Percentiles rank a stretch among this genome's conserved stretches.
Evolutionary conservation across 2,888 invertebrate genomes (phyloP).

Genomic region (Gastrophysa polygoni): DNA sequence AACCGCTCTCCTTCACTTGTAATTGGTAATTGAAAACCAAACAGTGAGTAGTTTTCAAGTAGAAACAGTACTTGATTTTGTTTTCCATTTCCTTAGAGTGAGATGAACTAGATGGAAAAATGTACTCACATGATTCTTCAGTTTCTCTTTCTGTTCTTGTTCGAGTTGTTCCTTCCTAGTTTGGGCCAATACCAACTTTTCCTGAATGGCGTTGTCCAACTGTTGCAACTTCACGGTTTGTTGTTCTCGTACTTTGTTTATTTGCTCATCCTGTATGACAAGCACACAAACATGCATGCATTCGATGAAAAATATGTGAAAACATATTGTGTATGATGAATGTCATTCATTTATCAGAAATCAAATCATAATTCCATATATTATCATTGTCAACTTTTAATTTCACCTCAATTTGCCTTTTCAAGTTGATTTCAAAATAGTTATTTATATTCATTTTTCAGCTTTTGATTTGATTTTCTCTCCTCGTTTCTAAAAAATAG

Average conservation of each 20-base stretch:
- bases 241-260: constrained; percentile 71
- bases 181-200: constrained; percentile 71
- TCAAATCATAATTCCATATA: neutral
- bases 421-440: too few species aligned
- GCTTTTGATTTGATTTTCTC: too few species aligned
- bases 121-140: constrained; percentile 76
- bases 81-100: neutral
- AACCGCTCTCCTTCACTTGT: too few species aligned
- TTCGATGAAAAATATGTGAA: constrained; percentile 28
- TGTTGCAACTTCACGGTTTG: constrained; percentile 72
- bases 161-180: constrained; percentile 76
- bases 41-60: too few species aligned
- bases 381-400: too few species aligned
- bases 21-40: too few species aligned
- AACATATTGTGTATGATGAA: constrained; percentile 10
- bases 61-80: neutral
- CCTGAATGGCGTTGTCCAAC: constrained; percentile 72
- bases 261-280: constrained; percentile 72
- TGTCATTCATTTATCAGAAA: neutral
- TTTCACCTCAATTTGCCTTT: too few species aligned
- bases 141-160: constrained; percentile 77
- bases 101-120: neutral
- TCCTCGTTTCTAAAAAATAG: too few species aligned
- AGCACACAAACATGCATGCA: constrained; percentile 51
- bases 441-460: too few species aligned